A percentile compares a stretch with the other conserved stretches of the same genome.
Conservation (phyloP, 2,113 vertebrate genomes). For the Chaetodon trifascialis region DNA sequence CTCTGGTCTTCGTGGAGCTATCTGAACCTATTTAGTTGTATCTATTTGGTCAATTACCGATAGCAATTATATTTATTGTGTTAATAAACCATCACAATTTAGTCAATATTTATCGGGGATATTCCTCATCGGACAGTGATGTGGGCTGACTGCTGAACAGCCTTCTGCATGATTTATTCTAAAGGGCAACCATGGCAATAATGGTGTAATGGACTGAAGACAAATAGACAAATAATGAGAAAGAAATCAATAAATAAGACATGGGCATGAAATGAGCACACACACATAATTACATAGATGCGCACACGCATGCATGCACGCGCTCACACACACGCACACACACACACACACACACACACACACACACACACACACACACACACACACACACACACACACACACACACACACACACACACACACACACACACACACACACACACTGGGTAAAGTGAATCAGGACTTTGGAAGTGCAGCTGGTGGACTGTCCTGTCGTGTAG, state of each 20-base stretch:
- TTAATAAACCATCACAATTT: constrained; percentile 73
- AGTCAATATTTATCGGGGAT: constrained; percentile 61
- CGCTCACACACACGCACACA: not conserved
- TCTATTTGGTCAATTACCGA: constrained; percentile 68
- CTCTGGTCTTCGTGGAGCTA: constrained; percentile 18
- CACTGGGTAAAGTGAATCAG: constrained; percentile 2
- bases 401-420: not conserved
- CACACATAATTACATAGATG: constrained; percentile 36
- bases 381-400: not conserved
- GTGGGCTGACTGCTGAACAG: constrained; percentile 59
- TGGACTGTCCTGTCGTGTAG: constrained; percentile 43
- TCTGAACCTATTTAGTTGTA: constrained; percentile 50
- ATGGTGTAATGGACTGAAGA: constrained; percentile 70
- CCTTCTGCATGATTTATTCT: constrained; percentile 68
- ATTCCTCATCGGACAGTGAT: constrained; percentile 58
- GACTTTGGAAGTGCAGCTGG: constrained; percentile 39
- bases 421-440: not conserved
- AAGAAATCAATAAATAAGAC: constrained; percentile 79
- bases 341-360: too few relatives aligned
- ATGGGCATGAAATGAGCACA: constrained; percentile 65
- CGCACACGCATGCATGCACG: too few relatives aligned
- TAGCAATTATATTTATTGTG: constrained; percentile 67
- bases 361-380: not conserved
- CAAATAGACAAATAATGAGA: constrained; percentile 78
- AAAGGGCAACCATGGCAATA: constrained; percentile 72